phyloP scores from a whole-genome alignment of 2,113 vertebrate genomes.

The Syngnathus typhle region DNA sequence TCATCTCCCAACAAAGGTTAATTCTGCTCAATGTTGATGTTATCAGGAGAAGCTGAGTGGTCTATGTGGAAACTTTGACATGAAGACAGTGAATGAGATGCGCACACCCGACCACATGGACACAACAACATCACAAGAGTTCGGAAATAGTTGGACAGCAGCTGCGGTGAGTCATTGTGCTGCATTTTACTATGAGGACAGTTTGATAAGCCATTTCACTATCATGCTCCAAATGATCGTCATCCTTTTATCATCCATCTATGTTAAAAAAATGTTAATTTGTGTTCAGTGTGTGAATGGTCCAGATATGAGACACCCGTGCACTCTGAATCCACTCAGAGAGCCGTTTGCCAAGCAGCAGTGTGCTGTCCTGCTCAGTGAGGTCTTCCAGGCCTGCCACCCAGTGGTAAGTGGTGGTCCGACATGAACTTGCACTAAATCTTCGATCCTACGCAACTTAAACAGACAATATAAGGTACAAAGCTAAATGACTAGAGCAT shows the following conservation, averaged over 20 bases:
- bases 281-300: slow-evolving; percentile 82
- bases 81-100: slow-evolving; percentile 92
- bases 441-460: too few relatives aligned
- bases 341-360: slow-evolving; percentile 90
- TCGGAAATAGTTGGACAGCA: slow-evolving; percentile 90
- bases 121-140: slow-evolving; percentile 85
- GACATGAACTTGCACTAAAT: too few relatives aligned
- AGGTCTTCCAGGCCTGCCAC: slow-evolving; percentile 91
- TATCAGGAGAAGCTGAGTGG: slow-evolving; percentile 80
- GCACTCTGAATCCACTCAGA: slow-evolving; percentile 83
- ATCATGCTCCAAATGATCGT: not conserved
- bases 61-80: slow-evolving; percentile 93
- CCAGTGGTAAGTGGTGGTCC: slow-evolving; percentile 81
- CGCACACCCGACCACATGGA: slow-evolving; percentile 90
- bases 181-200: not conserved
- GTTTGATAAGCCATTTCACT: not conserved
- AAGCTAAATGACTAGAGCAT: too few relatives aligned
- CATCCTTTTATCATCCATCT: not conserved
- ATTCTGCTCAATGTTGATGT: not conserved
- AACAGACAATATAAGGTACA: too few relatives aligned
- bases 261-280: not conserved
- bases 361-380: slow-evolving; percentile 83
- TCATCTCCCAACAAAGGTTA: not conserved
- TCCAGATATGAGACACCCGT: slow-evolving; percentile 85
- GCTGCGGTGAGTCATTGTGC: slow-evolving; percentile 69